phyloP scores from a whole-genome alignment of 2,797 vertebrate genomes.

The Myotis myotis region DNA sequence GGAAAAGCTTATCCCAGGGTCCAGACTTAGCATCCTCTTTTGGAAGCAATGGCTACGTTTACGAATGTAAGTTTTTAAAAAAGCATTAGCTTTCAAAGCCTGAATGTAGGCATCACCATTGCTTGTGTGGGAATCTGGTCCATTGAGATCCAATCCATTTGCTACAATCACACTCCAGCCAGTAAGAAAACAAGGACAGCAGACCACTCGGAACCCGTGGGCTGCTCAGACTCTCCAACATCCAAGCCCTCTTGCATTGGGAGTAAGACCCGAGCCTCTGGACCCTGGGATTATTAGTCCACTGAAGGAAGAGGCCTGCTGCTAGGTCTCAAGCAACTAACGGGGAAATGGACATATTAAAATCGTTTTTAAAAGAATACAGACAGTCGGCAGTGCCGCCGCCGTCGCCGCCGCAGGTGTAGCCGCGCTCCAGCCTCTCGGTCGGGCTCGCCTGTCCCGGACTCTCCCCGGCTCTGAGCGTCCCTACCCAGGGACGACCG shows the following conservation, averaged over 20 bases:
- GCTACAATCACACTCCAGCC: background rate
- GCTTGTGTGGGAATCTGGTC: background rate
- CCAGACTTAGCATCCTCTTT: background rate
- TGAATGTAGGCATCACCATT: background rate
- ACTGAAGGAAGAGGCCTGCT: background rate
- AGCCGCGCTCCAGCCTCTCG: accelerated
- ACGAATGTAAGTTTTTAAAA: background rate
- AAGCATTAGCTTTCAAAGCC: background rate
- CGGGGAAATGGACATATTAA: background rate
- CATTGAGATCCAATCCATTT: background rate
- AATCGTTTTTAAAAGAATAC: background rate
- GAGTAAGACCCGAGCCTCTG: background rate
- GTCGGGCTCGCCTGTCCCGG: background rate
- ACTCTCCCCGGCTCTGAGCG: background rate
- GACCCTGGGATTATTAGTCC: background rate
- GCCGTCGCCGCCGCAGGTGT: accelerated
- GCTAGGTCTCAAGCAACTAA: background rate
- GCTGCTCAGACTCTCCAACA: background rate
- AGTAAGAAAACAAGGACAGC: background rate
- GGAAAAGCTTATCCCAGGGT: conserved; percentile 12
- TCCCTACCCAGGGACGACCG: background rate
- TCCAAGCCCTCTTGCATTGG: background rate
- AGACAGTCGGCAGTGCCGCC: accelerated
- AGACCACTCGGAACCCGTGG: background rate
- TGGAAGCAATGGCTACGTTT: background rate